Evolutionary conservation across 2,113 vertebrate genomes (phyloP).

Genomic region (Trematocara nigrifrons): DNA sequence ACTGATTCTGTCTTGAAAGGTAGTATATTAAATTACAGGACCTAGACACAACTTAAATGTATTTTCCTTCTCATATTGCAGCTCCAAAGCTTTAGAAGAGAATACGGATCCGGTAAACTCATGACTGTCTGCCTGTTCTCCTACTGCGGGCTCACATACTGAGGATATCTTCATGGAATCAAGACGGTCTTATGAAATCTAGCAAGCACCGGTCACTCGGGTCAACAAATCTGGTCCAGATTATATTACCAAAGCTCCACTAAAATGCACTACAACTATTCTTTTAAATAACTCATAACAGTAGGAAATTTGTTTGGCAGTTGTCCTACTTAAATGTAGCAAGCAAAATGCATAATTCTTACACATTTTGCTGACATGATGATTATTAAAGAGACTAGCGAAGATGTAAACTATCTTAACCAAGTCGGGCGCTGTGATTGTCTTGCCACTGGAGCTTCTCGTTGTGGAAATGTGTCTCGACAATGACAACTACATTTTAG

Average conservation of each 20-base stretch:
- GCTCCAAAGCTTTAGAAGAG: not conserved
- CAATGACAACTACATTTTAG: slow-evolving; percentile 63
- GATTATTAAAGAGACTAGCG: slow-evolving; percentile 32
- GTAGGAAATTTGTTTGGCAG: slow-evolving; percentile 7
- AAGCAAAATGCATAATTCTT: slow-evolving; percentile 27
- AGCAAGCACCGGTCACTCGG: not conserved
- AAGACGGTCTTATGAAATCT: not conserved
- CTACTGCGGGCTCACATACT: not conserved
- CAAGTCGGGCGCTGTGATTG: slow-evolving; percentile 29
- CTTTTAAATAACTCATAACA: not conserved
- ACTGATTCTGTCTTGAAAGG: not conserved
- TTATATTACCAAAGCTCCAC: not conserved
- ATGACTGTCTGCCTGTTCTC: not conserved
- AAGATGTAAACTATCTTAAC: slow-evolving; percentile 45
- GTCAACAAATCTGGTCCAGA: not conserved
- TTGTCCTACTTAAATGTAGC: slow-evolving; percentile 7
- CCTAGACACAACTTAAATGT: not conserved
- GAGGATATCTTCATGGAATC: not conserved
- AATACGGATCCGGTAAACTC: not conserved
- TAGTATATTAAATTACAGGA: not conserved
- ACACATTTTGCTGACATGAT: slow-evolving; percentile 27
- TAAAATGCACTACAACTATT: not conserved
- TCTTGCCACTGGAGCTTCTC: slow-evolving; percentile 38
- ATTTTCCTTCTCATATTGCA: not conserved
- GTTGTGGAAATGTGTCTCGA: slow-evolving; percentile 52